Base-by-base conservation (phyloP, 2,113 vertebrate genomes). In the Catharus fuscescens region DNA sequence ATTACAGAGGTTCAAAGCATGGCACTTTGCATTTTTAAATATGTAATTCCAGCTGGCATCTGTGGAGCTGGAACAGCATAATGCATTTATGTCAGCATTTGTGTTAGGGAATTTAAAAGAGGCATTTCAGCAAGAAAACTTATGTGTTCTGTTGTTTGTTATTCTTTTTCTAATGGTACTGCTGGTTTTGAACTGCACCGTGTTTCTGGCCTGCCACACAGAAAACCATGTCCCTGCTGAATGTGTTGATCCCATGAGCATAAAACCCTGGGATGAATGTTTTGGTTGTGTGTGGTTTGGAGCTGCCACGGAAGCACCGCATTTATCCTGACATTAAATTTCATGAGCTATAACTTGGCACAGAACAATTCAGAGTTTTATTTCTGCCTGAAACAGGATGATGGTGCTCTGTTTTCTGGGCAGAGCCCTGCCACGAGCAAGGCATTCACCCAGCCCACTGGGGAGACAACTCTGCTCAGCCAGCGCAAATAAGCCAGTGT, bases 351-450 rank as follows among this genome's bases (percentile, higher is more conserved):
- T 66, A 91, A 47, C 45, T 69, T 93, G 79, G 18, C 52, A 12
- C n/a, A 40, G 57, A 88, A 28, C 65, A 92, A 87, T 67, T 67
- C 31, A 91, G 45, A 24, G 18, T 81, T 91, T 91, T 52, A 14
- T 90, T 94, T 95, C 96, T 97, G 52, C 92, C 84, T 93, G 66
- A 88, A 91, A 87, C 96, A 98, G 98, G 94, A 86, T 34, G 80
- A 95, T 95, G 94, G 94, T 98, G 95, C 78, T 97, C 64, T 93
- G 69, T 94, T 94, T 97, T 80, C 97, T 97, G 89, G 86, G 92
- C 95, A 95, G 88, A 80, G 80, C 74, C 62, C 34, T 96, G 60
- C 96, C 95, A 32, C 66, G 80, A 93, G 89, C 64, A 72, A 98
- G 95, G 81, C 88, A 40, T 62, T 93, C 83, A 34, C 88, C 70